Percentiles rank a stretch among this genome's conserved stretches.
phyloP scores from a whole-genome alignment of 2,113 vertebrate species.

The Blennius ocellaris region DNA sequence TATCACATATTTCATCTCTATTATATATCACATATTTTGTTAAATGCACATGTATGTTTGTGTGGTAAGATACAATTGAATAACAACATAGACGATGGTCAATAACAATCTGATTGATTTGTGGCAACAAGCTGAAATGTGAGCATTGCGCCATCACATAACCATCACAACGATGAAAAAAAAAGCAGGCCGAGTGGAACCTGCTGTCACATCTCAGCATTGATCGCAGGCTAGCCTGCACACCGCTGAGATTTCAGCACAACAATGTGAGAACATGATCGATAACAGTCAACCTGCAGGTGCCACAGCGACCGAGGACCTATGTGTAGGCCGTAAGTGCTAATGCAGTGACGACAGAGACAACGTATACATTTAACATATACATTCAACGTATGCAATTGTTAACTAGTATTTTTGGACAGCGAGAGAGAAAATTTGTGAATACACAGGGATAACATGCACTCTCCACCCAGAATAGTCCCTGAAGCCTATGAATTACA shows the following conservation, averaged over 20 bases:
- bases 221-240: slow-evolving; percentile 41
- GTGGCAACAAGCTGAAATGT: slow-evolving; percentile 28
- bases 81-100: slow-evolving; percentile 21
- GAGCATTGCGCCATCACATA: slow-evolving; percentile 8
- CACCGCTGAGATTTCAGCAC: slow-evolving; percentile 39
- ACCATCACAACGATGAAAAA: background rate
- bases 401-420: no score
- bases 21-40: background rate
- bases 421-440: no score
- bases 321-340: background rate
- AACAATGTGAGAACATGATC: slow-evolving; percentile 36
- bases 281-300: slow-evolving; percentile 40
- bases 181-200: slow-evolving; percentile 36
- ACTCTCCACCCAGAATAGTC: no score
- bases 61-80: slow-evolving; percentile 16
- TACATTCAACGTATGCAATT: no score
- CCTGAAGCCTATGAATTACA: background rate
- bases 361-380: no score
- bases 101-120: slow-evolving; percentile 48
- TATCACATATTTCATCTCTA: background rate
- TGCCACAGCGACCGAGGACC: slow-evolving; percentile 6
- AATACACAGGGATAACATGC: no score
- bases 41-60: slow-evolving; percentile 2
- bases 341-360: background rate
- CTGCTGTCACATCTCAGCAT: slow-evolving; percentile 45